Conservation (phyloP, 2,888 invertebrate genomes). For the Pammene fasciana region DNA sequence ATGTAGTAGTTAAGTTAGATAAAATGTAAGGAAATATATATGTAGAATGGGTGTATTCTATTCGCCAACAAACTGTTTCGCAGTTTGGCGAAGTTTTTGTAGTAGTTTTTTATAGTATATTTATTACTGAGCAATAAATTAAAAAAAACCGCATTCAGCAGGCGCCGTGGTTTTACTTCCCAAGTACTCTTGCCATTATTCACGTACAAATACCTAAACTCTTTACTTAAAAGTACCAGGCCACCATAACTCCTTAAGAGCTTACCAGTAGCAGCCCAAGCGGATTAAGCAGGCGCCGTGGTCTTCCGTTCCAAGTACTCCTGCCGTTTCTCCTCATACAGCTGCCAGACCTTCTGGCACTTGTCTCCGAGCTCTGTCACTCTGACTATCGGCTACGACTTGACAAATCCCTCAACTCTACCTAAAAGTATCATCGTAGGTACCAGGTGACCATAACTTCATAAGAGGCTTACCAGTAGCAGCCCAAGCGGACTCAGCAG, state of each 20-base stretch:
- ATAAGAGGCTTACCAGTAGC: slow-evolving; percentile 23
- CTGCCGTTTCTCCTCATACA: slow-evolving; percentile 86
- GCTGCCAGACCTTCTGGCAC: slow-evolving; percentile 76
- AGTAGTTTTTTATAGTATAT: too few species aligned
- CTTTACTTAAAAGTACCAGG: slow-evolving; percentile 43
- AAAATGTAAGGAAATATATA: too few species aligned
- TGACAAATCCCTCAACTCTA: too few species aligned
- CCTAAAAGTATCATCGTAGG: slow-evolving; percentile 47
- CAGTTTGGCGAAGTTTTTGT: too few species aligned
- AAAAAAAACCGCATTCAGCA: too few species aligned
- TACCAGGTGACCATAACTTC: slow-evolving; percentile 15
- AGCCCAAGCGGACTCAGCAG: slow-evolving; percentile 69
- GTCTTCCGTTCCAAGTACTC: slow-evolving; percentile 63
- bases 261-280: slow-evolving; percentile 41
- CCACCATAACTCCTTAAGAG: neutral
- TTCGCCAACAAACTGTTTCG: too few species aligned
- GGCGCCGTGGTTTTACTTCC: slow-evolving; percentile 69
- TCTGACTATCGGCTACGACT: slow-evolving; percentile 83
- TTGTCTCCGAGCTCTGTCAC: slow-evolving; percentile 86
- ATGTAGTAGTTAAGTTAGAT: too few species aligned
- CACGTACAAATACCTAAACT: too few species aligned
- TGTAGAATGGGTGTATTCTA: too few species aligned
- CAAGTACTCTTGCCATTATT: too few species aligned
- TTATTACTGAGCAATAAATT: too few species aligned
- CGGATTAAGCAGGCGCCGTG: slow-evolving; percentile 69